phyloP scores from a whole-genome alignment of 1,140 invertebrate species.

The Gerris buenoi region DNA sequence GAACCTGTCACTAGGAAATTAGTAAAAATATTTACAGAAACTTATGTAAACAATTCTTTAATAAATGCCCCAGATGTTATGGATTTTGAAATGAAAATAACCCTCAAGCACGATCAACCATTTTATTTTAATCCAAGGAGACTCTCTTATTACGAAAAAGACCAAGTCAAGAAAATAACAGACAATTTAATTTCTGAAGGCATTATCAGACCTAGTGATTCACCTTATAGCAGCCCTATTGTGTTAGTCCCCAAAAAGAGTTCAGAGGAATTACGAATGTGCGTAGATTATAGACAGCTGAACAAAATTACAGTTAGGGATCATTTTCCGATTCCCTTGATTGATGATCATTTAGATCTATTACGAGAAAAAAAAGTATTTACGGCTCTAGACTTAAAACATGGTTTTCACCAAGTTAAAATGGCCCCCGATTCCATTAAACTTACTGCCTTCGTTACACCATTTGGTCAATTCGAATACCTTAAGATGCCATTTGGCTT shows the following conservation, averaged over 20 bases:
- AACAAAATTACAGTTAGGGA: constrained; percentile 29
- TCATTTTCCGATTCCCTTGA: constrained; percentile 29
- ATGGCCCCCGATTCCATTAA: constrained; percentile 2
- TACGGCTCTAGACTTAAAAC: constrained; percentile 4
- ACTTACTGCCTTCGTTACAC: background rate
- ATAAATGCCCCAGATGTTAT: background rate
- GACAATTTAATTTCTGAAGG: background rate
- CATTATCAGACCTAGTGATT: constrained; percentile 9
- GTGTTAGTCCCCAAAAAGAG: constrained; percentile 17
- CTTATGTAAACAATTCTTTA: background rate
- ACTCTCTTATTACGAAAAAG: background rate
- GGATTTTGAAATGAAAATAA: constrained; percentile 3
- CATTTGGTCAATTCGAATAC: constrained; percentile 19
- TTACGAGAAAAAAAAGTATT: background rate
- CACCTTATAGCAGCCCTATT: constrained; percentile 10
- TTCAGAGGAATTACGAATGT: constrained; percentile 16
- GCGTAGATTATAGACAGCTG: constrained; percentile 26
- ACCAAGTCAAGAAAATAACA: background rate
- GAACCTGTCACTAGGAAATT: background rate
- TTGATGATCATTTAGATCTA: constrained; percentile 6
- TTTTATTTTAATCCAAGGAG: constrained; percentile 5
- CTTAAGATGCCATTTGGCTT: constrained; percentile 25
- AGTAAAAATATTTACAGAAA: background rate
- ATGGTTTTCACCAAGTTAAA: constrained; percentile 8
- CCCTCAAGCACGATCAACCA: background rate